These are phyloP conservation scores for Ferrisia virgata DNA, from an alignment of 2,888 invertebrate genomes.

Conservation along the genomic window DNA sequence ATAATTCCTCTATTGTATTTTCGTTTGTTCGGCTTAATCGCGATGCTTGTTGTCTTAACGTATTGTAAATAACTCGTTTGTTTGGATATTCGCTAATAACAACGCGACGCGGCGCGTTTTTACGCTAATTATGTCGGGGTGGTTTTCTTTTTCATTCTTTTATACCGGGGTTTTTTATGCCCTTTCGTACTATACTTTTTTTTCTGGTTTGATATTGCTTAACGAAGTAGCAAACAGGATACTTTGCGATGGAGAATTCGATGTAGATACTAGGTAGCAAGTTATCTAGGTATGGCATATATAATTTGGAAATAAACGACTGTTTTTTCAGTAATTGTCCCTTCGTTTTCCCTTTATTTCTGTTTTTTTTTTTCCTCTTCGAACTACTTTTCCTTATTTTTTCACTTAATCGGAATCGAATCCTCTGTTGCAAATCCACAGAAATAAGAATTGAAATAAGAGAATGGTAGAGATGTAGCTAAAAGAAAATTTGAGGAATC, in stretches of 20 bases:
- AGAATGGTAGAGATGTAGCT: too few species aligned
- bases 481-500: too few species aligned
- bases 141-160: background rate
- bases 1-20: conserved; percentile 26
- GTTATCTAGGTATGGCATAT: too few species aligned
- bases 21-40: conserved; percentile 22
- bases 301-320: background rate
- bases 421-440: background rate
- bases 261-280: too few species aligned
- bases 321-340: background rate
- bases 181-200: too few species aligned
- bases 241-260: background rate
- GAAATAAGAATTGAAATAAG: background rate
- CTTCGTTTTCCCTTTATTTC: background rate
- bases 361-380: background rate
- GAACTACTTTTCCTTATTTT: background rate
- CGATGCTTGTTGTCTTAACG: conserved; percentile 16
- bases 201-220: too few species aligned
- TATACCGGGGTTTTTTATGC: too few species aligned
- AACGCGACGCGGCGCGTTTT: background rate
- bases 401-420: background rate
- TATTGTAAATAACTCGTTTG: conserved; percentile 16
- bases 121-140: conserved; percentile 12
- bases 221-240: too few species aligned
- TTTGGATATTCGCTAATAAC: conserved; percentile 15